Conservation (phyloP, 2,113 vertebrate genomes). For the Stigmatopora argus region DNA sequence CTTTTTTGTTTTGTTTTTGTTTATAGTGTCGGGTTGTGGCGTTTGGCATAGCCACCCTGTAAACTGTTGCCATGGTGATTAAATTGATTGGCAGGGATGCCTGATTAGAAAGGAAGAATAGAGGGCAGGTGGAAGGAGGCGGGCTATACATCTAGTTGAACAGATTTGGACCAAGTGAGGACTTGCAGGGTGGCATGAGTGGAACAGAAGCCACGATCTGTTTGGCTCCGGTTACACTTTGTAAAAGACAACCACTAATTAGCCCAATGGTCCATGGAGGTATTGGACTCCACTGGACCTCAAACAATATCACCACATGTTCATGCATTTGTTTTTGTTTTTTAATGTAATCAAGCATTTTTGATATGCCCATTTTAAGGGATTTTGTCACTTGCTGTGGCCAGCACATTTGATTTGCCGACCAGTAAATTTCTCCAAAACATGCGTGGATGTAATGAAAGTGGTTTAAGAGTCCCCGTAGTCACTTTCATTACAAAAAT, state of each 20-base stretch:
- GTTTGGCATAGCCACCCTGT: conserved; percentile 30
- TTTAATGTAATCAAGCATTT: neutral
- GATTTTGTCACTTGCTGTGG: conserved; percentile 3
- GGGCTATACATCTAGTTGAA: conserved; percentile 50
- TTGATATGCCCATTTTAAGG: neutral
- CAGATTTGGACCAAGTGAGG: conserved; percentile 62
- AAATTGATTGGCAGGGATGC: conserved; percentile 66
- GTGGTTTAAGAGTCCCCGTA: neutral
- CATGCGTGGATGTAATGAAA: neutral
- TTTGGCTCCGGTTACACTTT: conserved; percentile 41
- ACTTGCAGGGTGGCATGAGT: conserved; percentile 43
- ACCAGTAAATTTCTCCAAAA: neutral
- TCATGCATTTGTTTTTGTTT: conserved; percentile 20
- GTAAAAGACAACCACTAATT: conserved; percentile 55
- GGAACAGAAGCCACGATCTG: conserved; percentile 31
- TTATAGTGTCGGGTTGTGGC: conserved; percentile 42
- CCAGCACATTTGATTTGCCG: neutral
- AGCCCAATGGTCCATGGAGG: conserved; percentile 34
- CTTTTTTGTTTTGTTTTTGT: conserved; percentile 56
- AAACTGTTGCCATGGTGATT: conserved; percentile 61
- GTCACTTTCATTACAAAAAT: neutral
- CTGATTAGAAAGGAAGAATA: conserved; percentile 60
- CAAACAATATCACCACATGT: conserved; percentile 33
- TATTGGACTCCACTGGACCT: conserved; percentile 17
- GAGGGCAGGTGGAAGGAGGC: conserved; percentile 63